Evolutionary conservation across 2,888 invertebrate genomes (phyloP).

Genomic region (Agapostemon virescens): DNA sequence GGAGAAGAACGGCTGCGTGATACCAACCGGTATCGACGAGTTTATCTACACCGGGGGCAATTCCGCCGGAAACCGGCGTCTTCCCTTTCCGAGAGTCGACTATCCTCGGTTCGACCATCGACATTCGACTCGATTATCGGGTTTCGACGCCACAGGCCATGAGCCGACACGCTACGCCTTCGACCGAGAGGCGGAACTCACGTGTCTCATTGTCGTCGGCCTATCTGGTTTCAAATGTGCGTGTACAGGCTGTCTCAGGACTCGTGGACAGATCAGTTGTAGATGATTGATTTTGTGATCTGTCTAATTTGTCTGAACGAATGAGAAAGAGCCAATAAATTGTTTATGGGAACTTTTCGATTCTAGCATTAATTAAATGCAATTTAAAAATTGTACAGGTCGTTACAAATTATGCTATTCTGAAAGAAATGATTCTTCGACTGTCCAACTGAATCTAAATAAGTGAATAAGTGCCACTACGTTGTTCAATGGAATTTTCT

Average conservation of each 20-base stretch:
- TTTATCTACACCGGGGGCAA: conserved; percentile 23
- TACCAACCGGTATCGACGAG: conserved; percentile 20
- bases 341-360: no score
- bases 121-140: conserved; percentile 33
- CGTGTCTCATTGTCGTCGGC: background rate
- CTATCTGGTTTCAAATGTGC: background rate
- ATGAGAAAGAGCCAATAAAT: no score
- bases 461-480: no score
- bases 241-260: background rate
- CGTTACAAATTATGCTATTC: no score
- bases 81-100: conserved; percentile 5
- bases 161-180: background rate
- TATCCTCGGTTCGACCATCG: background rate
- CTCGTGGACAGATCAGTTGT: background rate
- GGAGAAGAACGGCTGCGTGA: conserved; percentile 27
- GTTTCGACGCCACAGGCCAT: conserved; percentile 14
- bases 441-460: no score
- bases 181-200: background rate
- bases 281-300: background rate
- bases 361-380: background rate
- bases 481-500: no score
- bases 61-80: conserved; percentile 32
- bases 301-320: no score
- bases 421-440: no score
- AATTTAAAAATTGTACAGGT: background rate